These are phyloP conservation scores for Nomada fabriciana DNA, from an alignment of 2,888 invertebrate genomes.

Conservation along the genomic window DNA sequence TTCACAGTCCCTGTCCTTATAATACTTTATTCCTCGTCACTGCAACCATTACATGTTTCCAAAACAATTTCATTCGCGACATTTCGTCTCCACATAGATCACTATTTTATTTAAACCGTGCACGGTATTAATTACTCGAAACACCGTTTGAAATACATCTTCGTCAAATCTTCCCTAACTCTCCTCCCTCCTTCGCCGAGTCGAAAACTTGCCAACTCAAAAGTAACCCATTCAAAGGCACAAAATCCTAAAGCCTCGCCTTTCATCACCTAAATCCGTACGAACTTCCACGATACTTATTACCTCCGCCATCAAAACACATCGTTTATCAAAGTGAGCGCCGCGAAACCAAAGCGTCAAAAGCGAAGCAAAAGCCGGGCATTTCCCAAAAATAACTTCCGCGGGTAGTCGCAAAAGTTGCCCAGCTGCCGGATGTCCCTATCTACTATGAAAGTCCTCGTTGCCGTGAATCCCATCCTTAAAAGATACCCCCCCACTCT, in stretches of 20 bases:
- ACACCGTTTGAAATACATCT: too few relatives aligned
- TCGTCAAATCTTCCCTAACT: background rate
- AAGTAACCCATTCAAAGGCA: background rate
- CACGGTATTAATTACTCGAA: too few relatives aligned
- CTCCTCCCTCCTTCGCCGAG: background rate
- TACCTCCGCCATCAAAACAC: background rate
- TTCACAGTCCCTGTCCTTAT: too few relatives aligned
- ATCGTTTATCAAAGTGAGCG: conserved; percentile 6
- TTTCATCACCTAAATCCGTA: background rate
- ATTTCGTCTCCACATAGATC: too few relatives aligned
- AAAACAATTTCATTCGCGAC: too few relatives aligned
- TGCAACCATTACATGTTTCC: too few relatives aligned
- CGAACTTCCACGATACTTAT: background rate
- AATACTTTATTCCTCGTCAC: too few relatives aligned
- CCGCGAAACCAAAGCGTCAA: background rate
- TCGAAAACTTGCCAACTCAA: background rate
- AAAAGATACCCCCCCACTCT: conserved; percentile 61
- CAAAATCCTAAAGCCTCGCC: background rate
- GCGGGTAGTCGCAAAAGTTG: conserved; percentile 5
- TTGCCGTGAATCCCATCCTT: conserved; percentile 34
- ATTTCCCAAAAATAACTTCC: conserved; percentile 20
- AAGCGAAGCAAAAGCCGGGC: background rate
- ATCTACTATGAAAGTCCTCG: background rate
- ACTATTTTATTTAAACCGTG: too few relatives aligned
- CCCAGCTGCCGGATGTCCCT: conserved; percentile 6